Percentiles rank a stretch among this genome's conserved stretches.
phyloP scores from a whole-genome alignment of 2,888 invertebrate genomes.

The Phengaris arion region DNA sequence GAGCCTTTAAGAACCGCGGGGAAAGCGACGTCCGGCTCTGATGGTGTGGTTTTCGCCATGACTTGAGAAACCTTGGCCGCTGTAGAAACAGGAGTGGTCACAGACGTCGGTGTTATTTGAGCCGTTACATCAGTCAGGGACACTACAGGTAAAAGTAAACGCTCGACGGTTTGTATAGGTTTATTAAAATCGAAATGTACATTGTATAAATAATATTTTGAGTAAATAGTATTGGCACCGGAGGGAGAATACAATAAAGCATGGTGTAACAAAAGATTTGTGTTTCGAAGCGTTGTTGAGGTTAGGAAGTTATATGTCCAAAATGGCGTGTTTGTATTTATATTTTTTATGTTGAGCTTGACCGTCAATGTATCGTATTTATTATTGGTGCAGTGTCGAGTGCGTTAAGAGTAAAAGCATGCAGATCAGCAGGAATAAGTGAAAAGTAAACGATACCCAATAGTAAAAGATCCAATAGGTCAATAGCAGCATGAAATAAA shows the following conservation, averaged over 20 bases:
- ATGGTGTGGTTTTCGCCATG: constrained; percentile 55
- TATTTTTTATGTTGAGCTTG: constrained; percentile 77
- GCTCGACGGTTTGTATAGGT: constrained; percentile 47
- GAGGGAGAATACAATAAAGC: constrained; percentile 41
- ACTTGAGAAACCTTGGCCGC: constrained; percentile 60
- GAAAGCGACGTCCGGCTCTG: constrained; percentile 81
- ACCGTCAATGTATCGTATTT: constrained; percentile 67
- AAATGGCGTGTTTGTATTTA: constrained; percentile 74
- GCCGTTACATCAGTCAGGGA: constrained; percentile 79
- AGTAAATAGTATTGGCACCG: constrained; percentile 49
- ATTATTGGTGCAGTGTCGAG: constrained; percentile 68
- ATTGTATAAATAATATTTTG: constrained; percentile 50
- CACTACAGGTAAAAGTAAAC: constrained; percentile 50
- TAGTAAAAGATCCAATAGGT: constrained; percentile 72
- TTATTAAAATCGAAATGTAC: constrained; percentile 53
- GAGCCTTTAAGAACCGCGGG: constrained; percentile 88
- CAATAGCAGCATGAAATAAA: constrained; percentile 72
- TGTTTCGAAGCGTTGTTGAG: constrained; percentile 58
- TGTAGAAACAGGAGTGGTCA: constrained; percentile 69
- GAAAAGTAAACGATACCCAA: constrained; percentile 66
- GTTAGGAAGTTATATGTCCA: constrained; percentile 59
- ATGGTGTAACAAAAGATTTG: constrained; percentile 53
- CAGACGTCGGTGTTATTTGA: constrained; percentile 72
- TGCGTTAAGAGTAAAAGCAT: constrained; percentile 52
- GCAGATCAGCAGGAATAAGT: constrained; percentile 51